Conservation (phyloP, 2,888 invertebrate genomes). For the Pherbina coryleti region DNA sequence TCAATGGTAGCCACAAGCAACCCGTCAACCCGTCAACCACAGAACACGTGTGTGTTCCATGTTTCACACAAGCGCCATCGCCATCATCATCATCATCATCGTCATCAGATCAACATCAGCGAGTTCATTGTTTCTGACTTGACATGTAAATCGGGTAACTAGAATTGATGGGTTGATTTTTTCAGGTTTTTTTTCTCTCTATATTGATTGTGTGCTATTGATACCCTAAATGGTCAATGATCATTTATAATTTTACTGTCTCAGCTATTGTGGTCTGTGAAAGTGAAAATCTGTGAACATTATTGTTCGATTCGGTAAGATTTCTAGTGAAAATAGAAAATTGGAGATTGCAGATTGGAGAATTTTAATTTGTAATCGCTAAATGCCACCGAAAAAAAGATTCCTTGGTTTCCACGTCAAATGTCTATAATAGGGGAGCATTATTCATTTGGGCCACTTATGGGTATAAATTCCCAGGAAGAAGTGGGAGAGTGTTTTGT, state of each 20-base stretch:
- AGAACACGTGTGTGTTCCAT: background rate
- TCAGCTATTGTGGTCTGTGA: too few relatives aligned
- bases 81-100: slow-evolving; percentile 49
- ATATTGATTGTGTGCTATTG: background rate
- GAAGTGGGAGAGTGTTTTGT: background rate
- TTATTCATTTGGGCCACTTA: background rate
- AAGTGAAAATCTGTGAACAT: slow-evolving; percentile 26
- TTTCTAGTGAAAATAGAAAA: too few relatives aligned
- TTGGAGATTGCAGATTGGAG: background rate
- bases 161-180: slow-evolving; percentile 24
- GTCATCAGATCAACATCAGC: slow-evolving; percentile 38
- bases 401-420: background rate
- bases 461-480: slow-evolving; percentile 14
- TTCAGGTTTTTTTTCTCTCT: background rate
- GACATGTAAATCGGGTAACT: slow-evolving; percentile 7
- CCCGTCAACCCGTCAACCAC: background rate
- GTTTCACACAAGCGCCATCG: background rate
- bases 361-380: slow-evolving; percentile 7
- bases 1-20: background rate
- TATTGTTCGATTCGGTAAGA: background rate
- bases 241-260: slow-evolving; percentile 8
- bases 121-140: background rate
- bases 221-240: slow-evolving; percentile 19
- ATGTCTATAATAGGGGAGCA: background rate
- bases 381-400: background rate